Percentiles rank a stretch among this genome's conserved stretches.
Conservation (phyloP, 2,888 invertebrate species). For the Sericinus montela region DNA sequence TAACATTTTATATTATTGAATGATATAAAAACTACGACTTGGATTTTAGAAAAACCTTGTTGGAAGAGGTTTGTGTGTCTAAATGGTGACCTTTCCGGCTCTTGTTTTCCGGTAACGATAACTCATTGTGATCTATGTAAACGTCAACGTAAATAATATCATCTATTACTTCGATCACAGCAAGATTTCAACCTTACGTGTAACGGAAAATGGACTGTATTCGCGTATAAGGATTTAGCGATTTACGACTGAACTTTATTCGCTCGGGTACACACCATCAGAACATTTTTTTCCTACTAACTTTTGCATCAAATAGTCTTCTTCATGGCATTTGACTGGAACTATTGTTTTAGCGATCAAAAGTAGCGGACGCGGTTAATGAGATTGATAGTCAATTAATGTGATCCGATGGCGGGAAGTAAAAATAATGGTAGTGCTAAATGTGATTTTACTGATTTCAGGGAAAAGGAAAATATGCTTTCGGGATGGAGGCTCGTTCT, state of each 20-base stretch:
- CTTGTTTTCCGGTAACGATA: constrained; percentile 36
- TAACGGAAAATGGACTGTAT: constrained; percentile 16
- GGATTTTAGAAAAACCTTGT: constrained; percentile 8
- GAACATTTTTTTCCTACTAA: constrained; percentile 48
- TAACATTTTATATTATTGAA: too few species aligned
- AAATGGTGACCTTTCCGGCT: constrained; percentile 29
- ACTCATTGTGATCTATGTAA: constrained; percentile 37
- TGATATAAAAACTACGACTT: too few species aligned
- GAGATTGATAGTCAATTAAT: neutral
- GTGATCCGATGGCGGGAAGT: constrained; percentile 1
- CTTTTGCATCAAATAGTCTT: constrained; percentile 41
- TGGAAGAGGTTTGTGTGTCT: constrained; percentile 6
- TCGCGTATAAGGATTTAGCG: constrained; percentile 6
- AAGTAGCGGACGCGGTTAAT: constrained; percentile 2
- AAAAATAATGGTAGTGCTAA: constrained; percentile 16
- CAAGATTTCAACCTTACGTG: neutral
- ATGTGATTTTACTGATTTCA: constrained; percentile 36
- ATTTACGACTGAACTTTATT: constrained; percentile 5
- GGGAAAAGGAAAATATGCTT: constrained; percentile 49
- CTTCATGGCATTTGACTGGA: constrained; percentile 21
- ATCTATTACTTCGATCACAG: neutral
- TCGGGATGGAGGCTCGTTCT: constrained; percentile 64
- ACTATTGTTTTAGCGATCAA: constrained; percentile 18
- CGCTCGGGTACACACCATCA: constrained; percentile 22
- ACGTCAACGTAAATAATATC: constrained; percentile 14